Percentiles rank a stretch among this genome's conserved stretches.
Evolutionary conservation across 92 coral and sea anemone species (phyloP).

Genomic region (Palythoa caribaeorum): DNA sequence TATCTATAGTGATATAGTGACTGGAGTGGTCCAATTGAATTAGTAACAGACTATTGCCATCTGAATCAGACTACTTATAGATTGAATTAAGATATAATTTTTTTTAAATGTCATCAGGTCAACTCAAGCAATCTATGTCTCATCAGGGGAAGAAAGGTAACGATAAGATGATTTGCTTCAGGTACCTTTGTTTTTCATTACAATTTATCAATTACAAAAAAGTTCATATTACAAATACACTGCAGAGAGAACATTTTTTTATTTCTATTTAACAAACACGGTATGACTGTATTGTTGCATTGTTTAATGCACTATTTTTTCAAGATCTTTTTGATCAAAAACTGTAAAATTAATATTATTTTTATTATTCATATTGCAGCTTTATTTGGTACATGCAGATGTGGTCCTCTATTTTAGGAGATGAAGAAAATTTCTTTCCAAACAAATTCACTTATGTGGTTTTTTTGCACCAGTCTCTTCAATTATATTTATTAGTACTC

Average conservation of each 20-base stretch:
- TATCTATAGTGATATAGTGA: background rate
- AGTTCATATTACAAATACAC: background rate
- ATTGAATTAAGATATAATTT: background rate
- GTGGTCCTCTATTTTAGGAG: background rate
- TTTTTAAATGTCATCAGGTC: slow-evolving; percentile 4
- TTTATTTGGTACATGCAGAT: background rate
- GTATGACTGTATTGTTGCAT: background rate
- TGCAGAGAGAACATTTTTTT: background rate
- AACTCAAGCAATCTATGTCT: background rate
- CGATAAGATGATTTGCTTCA: background rate
- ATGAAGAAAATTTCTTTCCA: background rate
- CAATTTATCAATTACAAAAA: background rate
- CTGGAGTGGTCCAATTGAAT: background rate
- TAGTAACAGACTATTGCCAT: background rate
- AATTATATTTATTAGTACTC: background rate
- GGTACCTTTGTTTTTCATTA: background rate
- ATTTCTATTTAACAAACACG: background rate
- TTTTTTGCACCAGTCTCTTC: background rate
- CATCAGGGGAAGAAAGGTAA: slow-evolving; percentile 12
- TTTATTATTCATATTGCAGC: background rate
- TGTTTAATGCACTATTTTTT: background rate
- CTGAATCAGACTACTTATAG: background rate
- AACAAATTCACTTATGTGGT: background rate
- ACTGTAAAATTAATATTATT: background rate
- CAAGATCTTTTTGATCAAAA: background rate